Evolutionary conservation across 2,888 invertebrate genomes (phyloP).

Genomic region (Lasioglossum leucozonium): DNA sequence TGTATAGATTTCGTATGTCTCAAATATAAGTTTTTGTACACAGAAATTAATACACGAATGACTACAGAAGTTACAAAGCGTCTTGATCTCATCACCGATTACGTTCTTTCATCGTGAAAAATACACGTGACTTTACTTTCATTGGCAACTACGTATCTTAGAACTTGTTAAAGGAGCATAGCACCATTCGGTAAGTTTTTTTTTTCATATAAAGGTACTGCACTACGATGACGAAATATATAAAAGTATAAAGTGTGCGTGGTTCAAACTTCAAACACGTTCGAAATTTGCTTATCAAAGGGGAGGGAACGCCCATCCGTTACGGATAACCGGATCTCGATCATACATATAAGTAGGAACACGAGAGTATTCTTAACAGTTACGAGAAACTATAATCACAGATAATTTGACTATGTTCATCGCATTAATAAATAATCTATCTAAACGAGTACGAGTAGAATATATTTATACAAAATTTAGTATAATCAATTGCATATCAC

Average conservation of each 20-base stretch:
- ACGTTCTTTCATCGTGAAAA: slow-evolving; percentile 7
- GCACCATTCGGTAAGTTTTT: slow-evolving; percentile 60
- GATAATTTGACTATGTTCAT: slow-evolving; percentile 26
- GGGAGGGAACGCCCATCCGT: slow-evolving; percentile 37
- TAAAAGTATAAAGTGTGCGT: slow-evolving; percentile 52
- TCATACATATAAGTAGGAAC: slow-evolving; percentile 48
- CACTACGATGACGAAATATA: slow-evolving; percentile 34
- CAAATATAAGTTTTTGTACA: background rate
- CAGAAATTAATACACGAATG: background rate
- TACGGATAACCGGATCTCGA: slow-evolving; percentile 28
- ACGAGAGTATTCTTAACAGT: slow-evolving; percentile 35
- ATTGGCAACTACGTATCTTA: slow-evolving; percentile 49
- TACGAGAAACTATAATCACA: slow-evolving; percentile 45
- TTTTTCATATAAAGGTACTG: slow-evolving; percentile 31
- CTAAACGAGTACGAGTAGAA: slow-evolving; percentile 35
- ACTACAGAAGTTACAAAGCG: background rate
- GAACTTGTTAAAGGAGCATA: slow-evolving; percentile 45
- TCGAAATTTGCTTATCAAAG: slow-evolving; percentile 30
- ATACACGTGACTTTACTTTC: slow-evolving; percentile 33
- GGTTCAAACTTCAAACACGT: slow-evolving; percentile 20
- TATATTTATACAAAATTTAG: slow-evolving; percentile 35
- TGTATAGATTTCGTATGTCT: slow-evolving; percentile 5
- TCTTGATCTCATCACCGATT: slow-evolving; percentile 8
- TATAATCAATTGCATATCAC: slow-evolving; percentile 20
- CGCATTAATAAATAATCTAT: slow-evolving; percentile 36